Evolutionary conservation across 2,797 vertebrate species (phyloP).

Genomic region (Thamnophis elegans): DNA sequence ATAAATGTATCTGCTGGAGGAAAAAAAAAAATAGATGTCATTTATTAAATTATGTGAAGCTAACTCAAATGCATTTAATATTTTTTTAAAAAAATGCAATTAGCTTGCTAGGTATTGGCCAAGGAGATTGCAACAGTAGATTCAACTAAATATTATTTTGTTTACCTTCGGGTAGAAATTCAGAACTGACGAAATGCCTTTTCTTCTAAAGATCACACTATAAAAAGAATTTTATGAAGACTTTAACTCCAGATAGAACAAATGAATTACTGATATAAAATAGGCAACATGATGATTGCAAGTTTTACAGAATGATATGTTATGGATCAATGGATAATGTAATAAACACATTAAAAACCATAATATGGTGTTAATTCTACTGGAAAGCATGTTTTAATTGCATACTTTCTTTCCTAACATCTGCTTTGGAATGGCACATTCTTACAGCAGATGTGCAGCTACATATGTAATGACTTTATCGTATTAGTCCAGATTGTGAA

Average conservation of each 20-base stretch:
- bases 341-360: slow-evolving; percentile 23
- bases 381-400: slow-evolving; percentile 23
- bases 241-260: background rate
- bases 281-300: slow-evolving; percentile 1
- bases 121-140: background rate
- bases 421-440: slow-evolving; percentile 20
- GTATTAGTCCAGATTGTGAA: background rate
- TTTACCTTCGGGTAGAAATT: slow-evolving; percentile 1
- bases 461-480: slow-evolving; percentile 1
- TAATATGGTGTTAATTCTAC: slow-evolving; percentile 21
- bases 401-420: slow-evolving; percentile 18
- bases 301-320: background rate
- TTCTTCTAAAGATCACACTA: background rate
- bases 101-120: background rate
- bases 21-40: background rate
- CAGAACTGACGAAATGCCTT: background rate
- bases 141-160: slow-evolving; percentile 8
- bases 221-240: background rate
- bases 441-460: slow-evolving; percentile 13
- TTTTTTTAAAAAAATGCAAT: background rate
- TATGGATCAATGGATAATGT: slow-evolving; percentile 12
- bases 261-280: slow-evolving; percentile 18
- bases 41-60: background rate
- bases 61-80: background rate
- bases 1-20: background rate